Evolutionary conservation across 30 jellyfish, hydroid and myxozoan genomes (phyloP).

Genomic region (Phacellophora camtschatica): DNA sequence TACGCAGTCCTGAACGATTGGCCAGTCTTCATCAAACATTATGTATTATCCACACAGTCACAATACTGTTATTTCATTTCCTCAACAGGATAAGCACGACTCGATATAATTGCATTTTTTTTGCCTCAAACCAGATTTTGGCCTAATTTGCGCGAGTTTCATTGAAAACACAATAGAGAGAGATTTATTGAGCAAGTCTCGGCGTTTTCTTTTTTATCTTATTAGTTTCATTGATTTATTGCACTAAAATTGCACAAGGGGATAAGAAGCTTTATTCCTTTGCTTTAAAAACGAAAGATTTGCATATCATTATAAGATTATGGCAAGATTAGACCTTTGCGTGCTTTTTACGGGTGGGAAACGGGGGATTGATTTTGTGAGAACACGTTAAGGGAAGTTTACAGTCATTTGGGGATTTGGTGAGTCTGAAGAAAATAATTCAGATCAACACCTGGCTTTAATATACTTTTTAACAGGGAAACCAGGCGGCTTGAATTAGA

Average conservation of each 20-base stretch:
- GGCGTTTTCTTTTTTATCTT: constrained; percentile 61
- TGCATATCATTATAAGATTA: constrained; percentile 26
- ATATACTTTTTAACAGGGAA: no score
- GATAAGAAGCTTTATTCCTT: background rate
- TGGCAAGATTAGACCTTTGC: background rate
- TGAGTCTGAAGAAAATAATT: no score
- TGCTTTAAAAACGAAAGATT: background rate
- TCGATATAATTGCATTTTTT: constrained; percentile 57
- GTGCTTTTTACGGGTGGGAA: background rate
- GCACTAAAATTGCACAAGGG: constrained; percentile 60
- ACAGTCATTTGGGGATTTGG: no score
- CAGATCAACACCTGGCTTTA: no score
- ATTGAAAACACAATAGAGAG: constrained; percentile 22
- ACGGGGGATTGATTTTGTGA: no score
- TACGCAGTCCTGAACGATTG: constrained; percentile 18
- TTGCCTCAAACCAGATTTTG: constrained; percentile 72
- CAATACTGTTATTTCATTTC: constrained; percentile 30
- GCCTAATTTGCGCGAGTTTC: constrained; percentile 42
- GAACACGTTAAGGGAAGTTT: no score
- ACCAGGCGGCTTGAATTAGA: no score
- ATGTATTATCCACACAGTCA: constrained; percentile 40
- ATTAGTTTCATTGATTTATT: constrained; percentile 61
- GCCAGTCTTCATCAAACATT: background rate
- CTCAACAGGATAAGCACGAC: constrained; percentile 66
- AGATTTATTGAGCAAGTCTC: constrained; percentile 66